Percentiles rank a stretch among this genome's conserved stretches.
Evolutionary conservation across 2,113 vertebrate species (phyloP).

Genomic region (Dasyprocta punctata): DNA sequence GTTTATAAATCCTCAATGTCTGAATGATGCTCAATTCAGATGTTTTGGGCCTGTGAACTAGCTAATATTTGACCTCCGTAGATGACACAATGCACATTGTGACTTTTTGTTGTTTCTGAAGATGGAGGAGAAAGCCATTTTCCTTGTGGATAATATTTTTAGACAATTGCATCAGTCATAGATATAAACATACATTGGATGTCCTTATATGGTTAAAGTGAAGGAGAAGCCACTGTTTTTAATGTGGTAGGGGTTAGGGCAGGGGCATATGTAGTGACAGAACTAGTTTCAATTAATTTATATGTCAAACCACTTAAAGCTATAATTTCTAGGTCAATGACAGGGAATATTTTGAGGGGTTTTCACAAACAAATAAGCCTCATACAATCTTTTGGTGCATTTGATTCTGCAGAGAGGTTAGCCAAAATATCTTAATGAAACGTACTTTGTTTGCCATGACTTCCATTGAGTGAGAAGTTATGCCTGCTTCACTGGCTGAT

Average conservation of each 20-base stretch:
- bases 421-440: constrained; percentile 13
- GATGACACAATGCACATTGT: not conserved
- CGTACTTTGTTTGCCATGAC: not conserved
- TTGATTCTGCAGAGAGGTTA: not conserved
- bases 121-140: not conserved
- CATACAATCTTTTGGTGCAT: not conserved
- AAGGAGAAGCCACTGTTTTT: not conserved
- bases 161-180: not conserved
- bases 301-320: not conserved
- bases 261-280: not conserved
- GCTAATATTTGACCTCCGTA: not conserved
- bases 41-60: not conserved
- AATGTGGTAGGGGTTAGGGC: not conserved
- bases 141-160: not conserved
- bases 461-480: constrained; percentile 34
- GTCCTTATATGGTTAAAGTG: not conserved
- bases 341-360: not conserved
- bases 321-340: not conserved
- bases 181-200: not conserved
- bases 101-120: not conserved
- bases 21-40: not conserved
- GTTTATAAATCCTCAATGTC: not conserved
- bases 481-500: not conserved
- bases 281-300: not conserved
- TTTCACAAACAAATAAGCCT: not conserved